Conservation (phyloP, 1,140 invertebrate genomes). For the Drosophila prosaltans region DNA sequence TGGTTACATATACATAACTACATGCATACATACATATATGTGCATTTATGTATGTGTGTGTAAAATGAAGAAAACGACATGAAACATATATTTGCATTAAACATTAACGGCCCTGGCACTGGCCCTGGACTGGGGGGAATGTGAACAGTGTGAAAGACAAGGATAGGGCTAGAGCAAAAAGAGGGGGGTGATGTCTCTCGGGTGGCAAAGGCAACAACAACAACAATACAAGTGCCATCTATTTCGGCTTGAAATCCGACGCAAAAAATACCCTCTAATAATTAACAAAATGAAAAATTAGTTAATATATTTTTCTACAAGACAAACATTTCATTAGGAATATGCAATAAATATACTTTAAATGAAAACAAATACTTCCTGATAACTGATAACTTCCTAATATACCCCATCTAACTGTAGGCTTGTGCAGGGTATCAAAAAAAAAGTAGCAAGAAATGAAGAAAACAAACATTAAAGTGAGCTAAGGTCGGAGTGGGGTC, state of each 20-base stretch:
- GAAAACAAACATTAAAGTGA: slow-evolving; percentile 75
- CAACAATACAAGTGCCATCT: too few relatives aligned
- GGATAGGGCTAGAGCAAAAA: neutral
- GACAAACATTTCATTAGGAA: too few relatives aligned
- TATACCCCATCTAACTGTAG: too few relatives aligned
- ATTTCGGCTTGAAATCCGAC: neutral
- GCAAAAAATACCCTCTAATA: neutral
- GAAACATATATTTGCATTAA: slow-evolving; percentile 74
- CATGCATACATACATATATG: neutral
- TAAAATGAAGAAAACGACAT: slow-evolving; percentile 33
- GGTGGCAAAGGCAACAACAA: neutral
- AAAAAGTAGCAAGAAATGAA: slow-evolving; percentile 60
- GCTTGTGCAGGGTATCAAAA: neutral
- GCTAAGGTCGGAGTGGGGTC: slow-evolving; percentile 18
- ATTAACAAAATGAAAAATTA: too few relatives aligned
- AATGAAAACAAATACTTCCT: too few relatives aligned
- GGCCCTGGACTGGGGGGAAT: neutral
- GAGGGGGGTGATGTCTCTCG: neutral
- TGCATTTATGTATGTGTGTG: neutral
- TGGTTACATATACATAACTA: slow-evolving; percentile 7
- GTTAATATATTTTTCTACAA: too few relatives aligned
- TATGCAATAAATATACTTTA: too few relatives aligned
- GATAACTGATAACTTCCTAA: too few relatives aligned
- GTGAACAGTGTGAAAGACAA: neutral
- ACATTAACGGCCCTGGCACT: slow-evolving; percentile 62